phyloP scores from a whole-genome alignment of 2,797 vertebrate genomes.

The Aphelocoma californica region DNA sequence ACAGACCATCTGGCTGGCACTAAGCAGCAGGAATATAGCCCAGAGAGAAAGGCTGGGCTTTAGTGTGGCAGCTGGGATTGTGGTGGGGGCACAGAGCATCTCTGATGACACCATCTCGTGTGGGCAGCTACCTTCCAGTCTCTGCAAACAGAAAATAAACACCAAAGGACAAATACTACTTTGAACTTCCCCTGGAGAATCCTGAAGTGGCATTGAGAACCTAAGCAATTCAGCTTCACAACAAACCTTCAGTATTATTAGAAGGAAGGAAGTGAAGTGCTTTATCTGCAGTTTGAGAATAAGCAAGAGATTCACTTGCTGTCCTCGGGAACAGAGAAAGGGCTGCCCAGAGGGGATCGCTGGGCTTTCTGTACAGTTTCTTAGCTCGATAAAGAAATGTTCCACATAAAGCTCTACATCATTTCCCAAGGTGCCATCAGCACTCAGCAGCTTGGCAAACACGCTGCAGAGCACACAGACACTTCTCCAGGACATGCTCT shows the following conservation, averaged over 20 bases:
- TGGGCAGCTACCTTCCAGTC: neutral
- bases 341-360: accelerated
- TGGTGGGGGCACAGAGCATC: neutral
- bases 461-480: neutral
- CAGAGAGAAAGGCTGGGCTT: neutral
- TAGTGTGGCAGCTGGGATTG: neutral
- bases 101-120: neutral
- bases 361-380: neutral
- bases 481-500: neutral
- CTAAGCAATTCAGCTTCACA: neutral
- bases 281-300: neutral
- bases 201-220: neutral
- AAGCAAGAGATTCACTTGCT: neutral
- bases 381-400: accelerated
- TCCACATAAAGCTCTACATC: neutral
- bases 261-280: neutral
- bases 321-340: neutral
- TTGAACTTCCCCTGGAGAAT: neutral
- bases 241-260: neutral
- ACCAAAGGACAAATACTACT: neutral
- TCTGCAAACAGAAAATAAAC: neutral
- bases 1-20: neutral
- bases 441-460: neutral
- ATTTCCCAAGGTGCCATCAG: neutral
- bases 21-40: neutral